phyloP scores from a whole-genome alignment of 2,797 vertebrate species.

The Aotus griseimembra region DNA sequence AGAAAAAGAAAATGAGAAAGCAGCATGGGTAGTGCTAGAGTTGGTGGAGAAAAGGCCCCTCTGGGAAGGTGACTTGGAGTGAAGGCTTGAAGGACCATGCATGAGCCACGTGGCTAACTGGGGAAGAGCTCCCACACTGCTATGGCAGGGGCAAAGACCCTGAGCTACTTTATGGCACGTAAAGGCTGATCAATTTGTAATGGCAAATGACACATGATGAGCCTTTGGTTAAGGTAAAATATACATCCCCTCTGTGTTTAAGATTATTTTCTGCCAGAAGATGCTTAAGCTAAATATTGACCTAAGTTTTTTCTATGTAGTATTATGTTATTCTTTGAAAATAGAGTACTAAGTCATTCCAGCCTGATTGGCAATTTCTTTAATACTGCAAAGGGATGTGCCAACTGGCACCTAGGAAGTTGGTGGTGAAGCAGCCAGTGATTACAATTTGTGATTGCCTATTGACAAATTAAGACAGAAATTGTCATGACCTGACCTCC shows the following conservation, averaged over 20 bases:
- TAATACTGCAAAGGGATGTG: not conserved
- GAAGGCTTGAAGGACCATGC: not conserved
- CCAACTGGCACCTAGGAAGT: not conserved
- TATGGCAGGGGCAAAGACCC: not conserved
- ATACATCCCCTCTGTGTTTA: not conserved
- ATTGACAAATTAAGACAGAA: constrained; percentile 29
- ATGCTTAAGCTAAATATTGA: not conserved
- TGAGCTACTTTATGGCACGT: not conserved
- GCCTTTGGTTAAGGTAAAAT: not conserved
- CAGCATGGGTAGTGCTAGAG: not conserved
- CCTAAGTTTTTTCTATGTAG: not conserved
- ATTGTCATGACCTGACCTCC: not conserved
- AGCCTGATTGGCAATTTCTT: not conserved
- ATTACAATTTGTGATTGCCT: not conserved
- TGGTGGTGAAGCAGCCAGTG: not conserved
- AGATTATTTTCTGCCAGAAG: not conserved
- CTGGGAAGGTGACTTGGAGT: not conserved
- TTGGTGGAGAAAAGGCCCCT: not conserved
- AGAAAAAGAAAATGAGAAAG: not conserved
- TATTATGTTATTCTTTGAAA: constrained; percentile 16
- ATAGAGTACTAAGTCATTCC: not conserved
- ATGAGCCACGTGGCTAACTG: not conserved
- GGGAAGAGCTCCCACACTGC: too few relatives aligned
- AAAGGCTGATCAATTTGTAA: not conserved
- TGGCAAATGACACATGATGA: not conserved